Percentiles rank a stretch among this genome's conserved stretches.
Evolutionary conservation across 2,113 vertebrate species (phyloP).

Genomic region (Thalassoma bifasciatum): DNA sequence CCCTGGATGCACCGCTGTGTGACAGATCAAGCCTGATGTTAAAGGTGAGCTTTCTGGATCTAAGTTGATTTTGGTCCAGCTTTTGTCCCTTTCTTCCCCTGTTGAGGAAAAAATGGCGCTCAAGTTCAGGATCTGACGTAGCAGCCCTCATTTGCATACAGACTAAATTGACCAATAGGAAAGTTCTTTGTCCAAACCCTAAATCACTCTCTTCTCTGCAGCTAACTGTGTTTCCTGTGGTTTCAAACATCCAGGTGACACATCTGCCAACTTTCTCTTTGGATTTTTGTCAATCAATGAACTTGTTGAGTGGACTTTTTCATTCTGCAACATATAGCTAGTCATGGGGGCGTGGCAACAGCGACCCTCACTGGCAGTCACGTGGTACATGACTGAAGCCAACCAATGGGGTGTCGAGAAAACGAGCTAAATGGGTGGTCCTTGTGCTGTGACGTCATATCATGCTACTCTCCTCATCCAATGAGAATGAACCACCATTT

Average conservation of each 20-base stretch:
- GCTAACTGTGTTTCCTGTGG: background rate
- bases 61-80: slow-evolving; percentile 59
- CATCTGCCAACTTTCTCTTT: background rate
- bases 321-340: slow-evolving; percentile 45
- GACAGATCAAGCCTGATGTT: no score
- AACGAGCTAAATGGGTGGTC: slow-evolving; percentile 81
- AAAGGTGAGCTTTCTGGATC: background rate
- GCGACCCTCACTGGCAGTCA: slow-evolving; percentile 47
- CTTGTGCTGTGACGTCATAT: slow-evolving; percentile 70
- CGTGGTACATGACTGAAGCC: slow-evolving; percentile 48
- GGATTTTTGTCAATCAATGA: slow-evolving; percentile 4
- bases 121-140: slow-evolving; percentile 84
- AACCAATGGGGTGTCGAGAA: slow-evolving; percentile 74
- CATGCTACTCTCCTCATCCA: slow-evolving; percentile 78
- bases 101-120: slow-evolving; percentile 82
- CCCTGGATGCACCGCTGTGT: background rate
- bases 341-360: slow-evolving; percentile 69
- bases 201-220: slow-evolving; percentile 51
- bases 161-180: slow-evolving; percentile 77
- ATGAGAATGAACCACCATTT: slow-evolving; percentile 51
- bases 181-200: slow-evolving; percentile 28
- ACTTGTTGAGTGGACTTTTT: slow-evolving; percentile 17
- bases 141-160: slow-evolving; percentile 74
- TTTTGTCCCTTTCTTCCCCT: slow-evolving; percentile 78
- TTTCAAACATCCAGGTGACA: background rate